Base-by-base conservation (phyloP, 2,888 invertebrate species). In the Scotopteryx bipunctaria region DNA sequence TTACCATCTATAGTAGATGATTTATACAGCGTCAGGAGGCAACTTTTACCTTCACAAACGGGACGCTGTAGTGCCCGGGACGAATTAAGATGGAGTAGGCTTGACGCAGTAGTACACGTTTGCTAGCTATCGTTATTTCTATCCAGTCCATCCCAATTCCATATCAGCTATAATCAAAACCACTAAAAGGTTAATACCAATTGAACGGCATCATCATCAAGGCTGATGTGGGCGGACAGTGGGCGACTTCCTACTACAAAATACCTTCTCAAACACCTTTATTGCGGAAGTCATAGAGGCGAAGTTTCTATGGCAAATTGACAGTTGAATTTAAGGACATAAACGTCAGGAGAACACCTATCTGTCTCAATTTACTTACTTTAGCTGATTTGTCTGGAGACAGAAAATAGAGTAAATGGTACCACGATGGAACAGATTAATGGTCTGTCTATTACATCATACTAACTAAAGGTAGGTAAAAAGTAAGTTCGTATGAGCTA, bases 341-440 rank as follows among this genome's bases (percentile, higher is more conserved):
- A 49, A 57, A 45, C 42, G 58, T 54, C 51, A 47, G 14, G 25
- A 3, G 23, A 16, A 15, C 37, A 6, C 29, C 53, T 44, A 59
- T 63, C 57, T 57, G 53, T 64, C 55, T 61, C 58, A 55, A 61
- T 59, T 58, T 54, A 63, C 56, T 44, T 51, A 6, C 13, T 32
- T 35, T 15, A 23, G 15, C 33, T 17, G 38, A 15, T 27, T 19
- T 21, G 31, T 31, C 31, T 41, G 32, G 36, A 41, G 51, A 49
- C 48, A 37, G 17, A 9, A 9, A 23, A 2, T 23, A 6, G 23
- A 23, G 23, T 6, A 23, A 23, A 23, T 23, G 6, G 25, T 25
- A 25, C n/a, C n/a, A n/a, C n/a, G 25, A 25, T 25, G 6, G n/a
- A n/a, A n/a, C n/a, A n/a, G n/a, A n/a, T n/a, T n/a, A n/a, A n/a